Conservation (phyloP, 1,140 invertebrate species). For the Eriosoma lanigerum region DNA sequence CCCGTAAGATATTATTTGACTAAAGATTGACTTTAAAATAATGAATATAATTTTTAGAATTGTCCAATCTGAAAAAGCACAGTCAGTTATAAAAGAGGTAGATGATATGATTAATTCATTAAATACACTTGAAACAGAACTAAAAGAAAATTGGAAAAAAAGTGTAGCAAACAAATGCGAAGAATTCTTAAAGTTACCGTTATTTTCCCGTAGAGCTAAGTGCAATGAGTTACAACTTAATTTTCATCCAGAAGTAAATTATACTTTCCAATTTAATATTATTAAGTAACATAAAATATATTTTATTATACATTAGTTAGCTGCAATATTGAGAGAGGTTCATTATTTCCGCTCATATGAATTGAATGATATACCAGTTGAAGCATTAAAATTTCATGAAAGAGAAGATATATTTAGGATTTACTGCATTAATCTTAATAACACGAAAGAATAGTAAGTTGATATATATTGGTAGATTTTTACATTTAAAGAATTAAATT, state of each 20-base stretch:
- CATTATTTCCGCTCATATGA: slow-evolving; percentile 72
- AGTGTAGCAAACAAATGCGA: slow-evolving; percentile 67
- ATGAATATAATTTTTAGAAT: slow-evolving; percentile 56
- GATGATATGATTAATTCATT: slow-evolving; percentile 67
- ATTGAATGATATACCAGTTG: slow-evolving; percentile 68
- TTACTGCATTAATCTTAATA: slow-evolving; percentile 68
- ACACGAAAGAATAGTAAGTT: slow-evolving; percentile 71
- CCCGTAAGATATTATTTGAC: slow-evolving; percentile 63
- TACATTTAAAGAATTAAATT: background rate
- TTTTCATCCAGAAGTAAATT: slow-evolving; percentile 49
- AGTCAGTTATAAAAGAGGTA: slow-evolving; percentile 63
- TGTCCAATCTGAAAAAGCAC: slow-evolving; percentile 57
- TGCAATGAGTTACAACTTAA: slow-evolving; percentile 38
- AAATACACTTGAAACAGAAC: slow-evolving; percentile 66
- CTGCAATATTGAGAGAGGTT: slow-evolving; percentile 74
- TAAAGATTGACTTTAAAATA: background rate
- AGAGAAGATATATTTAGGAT: slow-evolving; percentile 67
- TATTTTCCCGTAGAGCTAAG: slow-evolving; percentile 60
- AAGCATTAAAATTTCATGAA: slow-evolving; percentile 67
- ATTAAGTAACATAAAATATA: background rate
- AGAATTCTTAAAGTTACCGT: slow-evolving; percentile 66
- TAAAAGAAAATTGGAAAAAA: slow-evolving; percentile 70
- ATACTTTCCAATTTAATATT: background rate
- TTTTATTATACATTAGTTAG: slow-evolving; percentile 59
- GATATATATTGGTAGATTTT: no score